Evolutionary conservation across 37 sponge, comb jelly and placozoan genomes (phyloP).

Genomic region (Lycopodina hypogea): DNA sequence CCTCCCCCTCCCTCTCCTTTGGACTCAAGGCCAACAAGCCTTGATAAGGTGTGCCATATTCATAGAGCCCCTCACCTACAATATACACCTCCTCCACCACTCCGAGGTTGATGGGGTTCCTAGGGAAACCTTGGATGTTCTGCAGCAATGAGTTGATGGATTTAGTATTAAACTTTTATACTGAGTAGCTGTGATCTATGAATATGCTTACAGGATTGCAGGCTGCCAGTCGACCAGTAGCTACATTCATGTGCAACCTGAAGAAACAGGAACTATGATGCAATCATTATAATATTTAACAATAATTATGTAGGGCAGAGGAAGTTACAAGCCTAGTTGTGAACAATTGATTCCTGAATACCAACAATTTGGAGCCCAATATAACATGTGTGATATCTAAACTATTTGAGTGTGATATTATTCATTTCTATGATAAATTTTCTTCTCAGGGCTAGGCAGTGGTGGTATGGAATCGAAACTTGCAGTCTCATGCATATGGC

Average conservation of each 20-base stretch:
- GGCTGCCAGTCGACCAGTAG: constrained; percentile 64
- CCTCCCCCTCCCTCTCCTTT: no score
- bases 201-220: constrained; percentile 57
- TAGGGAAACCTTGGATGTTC: constrained; percentile 84
- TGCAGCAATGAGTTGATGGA: neutral
- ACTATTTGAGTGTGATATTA: no score
- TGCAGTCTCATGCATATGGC: no score
- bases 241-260: constrained; percentile 65
- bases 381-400: no score
- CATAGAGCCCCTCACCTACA: constrained; percentile 22
- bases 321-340: no score
- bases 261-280: neutral
- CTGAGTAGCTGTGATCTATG: neutral
- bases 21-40: no score
- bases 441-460: no score
- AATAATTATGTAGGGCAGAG: neutral
- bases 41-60: no score
- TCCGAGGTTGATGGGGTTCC: constrained; percentile 33
- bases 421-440: no score
- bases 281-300: neutral
- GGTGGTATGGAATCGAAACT: no score
- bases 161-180: neutral
- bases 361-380: no score
- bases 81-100: constrained; percentile 16
- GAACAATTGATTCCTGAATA: no score